phyloP scores from a whole-genome alignment of 2,113 vertebrate genomes.

The Bos javanicus region DNA sequence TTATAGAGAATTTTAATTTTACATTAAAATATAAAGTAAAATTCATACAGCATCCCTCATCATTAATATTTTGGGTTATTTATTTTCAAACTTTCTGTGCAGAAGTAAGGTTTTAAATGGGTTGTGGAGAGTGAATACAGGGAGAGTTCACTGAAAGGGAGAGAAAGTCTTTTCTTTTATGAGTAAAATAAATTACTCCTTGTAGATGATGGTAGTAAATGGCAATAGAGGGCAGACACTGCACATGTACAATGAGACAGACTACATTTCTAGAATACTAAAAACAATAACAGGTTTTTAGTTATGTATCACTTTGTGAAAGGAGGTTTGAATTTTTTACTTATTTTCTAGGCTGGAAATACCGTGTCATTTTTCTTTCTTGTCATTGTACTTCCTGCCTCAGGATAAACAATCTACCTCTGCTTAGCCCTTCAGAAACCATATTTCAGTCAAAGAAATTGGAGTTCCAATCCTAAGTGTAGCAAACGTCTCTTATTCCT shows the following conservation, averaged over 20 bases:
- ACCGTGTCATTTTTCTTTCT: background rate
- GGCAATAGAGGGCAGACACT: conserved; percentile 36
- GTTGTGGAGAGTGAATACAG: background rate
- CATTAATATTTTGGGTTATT: conserved; percentile 10
- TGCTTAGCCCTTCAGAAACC: background rate
- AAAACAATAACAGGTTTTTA: background rate
- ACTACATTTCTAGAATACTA: background rate
- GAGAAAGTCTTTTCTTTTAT: conserved; percentile 33
- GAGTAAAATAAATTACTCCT: conserved; percentile 52
- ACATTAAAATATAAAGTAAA: conserved; percentile 2
- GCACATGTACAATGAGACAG: background rate
- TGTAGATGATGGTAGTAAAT: conserved; percentile 14
- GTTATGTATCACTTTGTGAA: conserved; percentile 7
- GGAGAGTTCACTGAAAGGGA: conserved; percentile 38
- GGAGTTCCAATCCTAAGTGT: background rate
- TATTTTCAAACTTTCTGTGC: background rate
- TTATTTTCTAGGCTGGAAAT: conserved; percentile 34
- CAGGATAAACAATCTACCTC: conserved; percentile 11
- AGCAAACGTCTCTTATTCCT: background rate
- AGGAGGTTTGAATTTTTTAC: conserved; percentile 15
- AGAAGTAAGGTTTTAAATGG: background rate
- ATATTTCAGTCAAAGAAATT: background rate
- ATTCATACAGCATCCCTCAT: background rate
- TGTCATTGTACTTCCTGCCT: background rate
- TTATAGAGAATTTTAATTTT: background rate